phyloP scores from a whole-genome alignment of 2,888 invertebrate species.

The Molorchus minor region DNA sequence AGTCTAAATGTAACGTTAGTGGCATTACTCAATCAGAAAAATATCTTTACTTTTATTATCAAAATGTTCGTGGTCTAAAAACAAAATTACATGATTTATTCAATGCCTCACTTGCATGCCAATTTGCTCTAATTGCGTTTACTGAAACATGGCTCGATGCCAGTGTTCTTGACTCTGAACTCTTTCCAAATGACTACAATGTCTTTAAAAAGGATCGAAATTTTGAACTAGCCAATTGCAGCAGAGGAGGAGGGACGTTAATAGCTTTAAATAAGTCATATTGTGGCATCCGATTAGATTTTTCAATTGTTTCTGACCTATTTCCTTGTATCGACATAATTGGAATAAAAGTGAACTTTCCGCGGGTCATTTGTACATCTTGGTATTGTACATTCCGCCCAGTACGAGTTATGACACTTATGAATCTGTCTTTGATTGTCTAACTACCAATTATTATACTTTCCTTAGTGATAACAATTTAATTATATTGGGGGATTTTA shows the following conservation, averaged over 20 bases:
- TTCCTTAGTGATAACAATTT: no score
- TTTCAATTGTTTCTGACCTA: background rate
- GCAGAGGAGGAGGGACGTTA: background rate
- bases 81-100: background rate
- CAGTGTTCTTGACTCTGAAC: no score
- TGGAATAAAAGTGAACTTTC: background rate
- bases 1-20: background rate
- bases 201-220: background rate
- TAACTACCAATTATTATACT: no score
- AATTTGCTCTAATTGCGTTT: background rate
- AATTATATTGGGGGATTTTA: no score
- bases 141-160: no score
- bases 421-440: conserved; percentile 19
- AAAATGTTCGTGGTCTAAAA: conserved; percentile 5
- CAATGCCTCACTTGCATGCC: background rate
- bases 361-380: background rate
- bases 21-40: background rate
- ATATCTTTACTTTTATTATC: background rate
- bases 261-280: background rate
- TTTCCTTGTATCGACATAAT: background rate
- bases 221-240: background rate
- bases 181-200: no score
- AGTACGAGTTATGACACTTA: background rate
- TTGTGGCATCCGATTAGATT: background rate
- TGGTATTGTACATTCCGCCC: background rate